These are phyloP conservation scores for Jacana jacana DNA, from an alignment of 2,113 vertebrate genomes.

Conservation along the genomic window DNA sequence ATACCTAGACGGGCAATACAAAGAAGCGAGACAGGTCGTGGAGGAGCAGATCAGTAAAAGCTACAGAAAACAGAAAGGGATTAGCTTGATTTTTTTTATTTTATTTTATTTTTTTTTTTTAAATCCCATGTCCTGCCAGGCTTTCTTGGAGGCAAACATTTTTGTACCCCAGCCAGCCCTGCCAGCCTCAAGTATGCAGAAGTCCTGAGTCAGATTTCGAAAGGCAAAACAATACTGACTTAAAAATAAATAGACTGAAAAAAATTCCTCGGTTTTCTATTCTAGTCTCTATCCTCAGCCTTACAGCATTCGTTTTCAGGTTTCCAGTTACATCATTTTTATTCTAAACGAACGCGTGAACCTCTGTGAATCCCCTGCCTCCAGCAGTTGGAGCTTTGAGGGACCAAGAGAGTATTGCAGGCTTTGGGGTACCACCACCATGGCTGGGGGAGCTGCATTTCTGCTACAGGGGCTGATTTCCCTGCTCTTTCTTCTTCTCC, in stretches of 20 bases:
- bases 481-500: not conserved
- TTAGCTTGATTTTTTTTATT: not conserved
- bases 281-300: not conserved
- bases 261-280: not conserved
- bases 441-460: not conserved
- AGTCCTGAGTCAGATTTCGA: constrained; percentile 31
- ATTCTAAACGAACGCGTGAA: not conserved
- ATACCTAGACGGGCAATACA: not conserved
- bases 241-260: not conserved
- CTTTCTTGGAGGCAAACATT: constrained; percentile 16
- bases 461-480: not conserved
- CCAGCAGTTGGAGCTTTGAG: not conserved
- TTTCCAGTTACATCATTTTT: not conserved
- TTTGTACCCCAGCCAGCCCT: not conserved
- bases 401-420: accelerated
- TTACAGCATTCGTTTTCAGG: not conserved
- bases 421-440: not conserved
- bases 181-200: constrained; percentile 28
- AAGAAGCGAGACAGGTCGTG: not conserved
- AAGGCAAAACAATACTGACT: not conserved
- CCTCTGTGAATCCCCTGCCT: not conserved
- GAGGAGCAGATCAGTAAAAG: not conserved
- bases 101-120: not conserved
- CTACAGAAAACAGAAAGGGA: not conserved
- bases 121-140: not conserved